A percentile compares a stretch with the other conserved stretches of the same genome.
These are phyloP conservation scores for Harlomillsia oculata DNA, from an alignment of 1,140 invertebrate species.

Conservation along the genomic window DNA sequence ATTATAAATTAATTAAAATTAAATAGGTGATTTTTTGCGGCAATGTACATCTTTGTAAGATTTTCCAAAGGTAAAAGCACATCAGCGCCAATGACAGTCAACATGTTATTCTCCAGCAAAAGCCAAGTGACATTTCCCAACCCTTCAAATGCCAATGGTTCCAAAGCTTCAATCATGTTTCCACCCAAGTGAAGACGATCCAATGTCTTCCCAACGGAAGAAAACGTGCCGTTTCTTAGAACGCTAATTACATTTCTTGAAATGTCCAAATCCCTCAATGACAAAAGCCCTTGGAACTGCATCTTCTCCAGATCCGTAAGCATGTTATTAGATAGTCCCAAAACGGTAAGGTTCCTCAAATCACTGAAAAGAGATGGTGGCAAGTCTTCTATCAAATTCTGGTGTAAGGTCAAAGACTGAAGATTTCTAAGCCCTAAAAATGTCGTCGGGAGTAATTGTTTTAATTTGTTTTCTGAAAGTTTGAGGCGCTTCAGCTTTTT, in stretches of 20 bases:
- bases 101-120: slow-evolving; percentile 52
- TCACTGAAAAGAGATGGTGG: slow-evolving; percentile 46
- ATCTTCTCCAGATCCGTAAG: slow-evolving; percentile 37
- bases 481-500: slow-evolving; percentile 29
- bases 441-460: slow-evolving; percentile 18
- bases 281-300: slow-evolving; percentile 45
- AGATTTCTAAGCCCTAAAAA: slow-evolving; percentile 55
- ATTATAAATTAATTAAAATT: not conserved
- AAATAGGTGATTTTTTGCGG: not conserved
- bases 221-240: slow-evolving; percentile 46
- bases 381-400: slow-evolving; percentile 55
- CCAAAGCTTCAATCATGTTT: slow-evolving; percentile 49
- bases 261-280: slow-evolving; percentile 49
- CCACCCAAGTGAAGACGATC: slow-evolving; percentile 52
- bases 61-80: slow-evolving; percentile 1
- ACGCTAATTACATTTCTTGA: slow-evolving; percentile 49
- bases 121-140: slow-evolving; percentile 49
- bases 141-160: slow-evolving; percentile 46
- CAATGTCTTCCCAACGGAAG: slow-evolving; percentile 41
- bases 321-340: slow-evolving; percentile 37
- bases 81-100: slow-evolving; percentile 44
- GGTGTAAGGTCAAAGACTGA: slow-evolving; percentile 58
- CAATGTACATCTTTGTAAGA: slow-evolving; percentile 2
- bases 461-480: slow-evolving; percentile 36
- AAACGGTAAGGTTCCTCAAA: slow-evolving; percentile 37